Evolutionary conservation across 1,140 invertebrate species (phyloP).

Genomic region (Oncopodura yosiiana): DNA sequence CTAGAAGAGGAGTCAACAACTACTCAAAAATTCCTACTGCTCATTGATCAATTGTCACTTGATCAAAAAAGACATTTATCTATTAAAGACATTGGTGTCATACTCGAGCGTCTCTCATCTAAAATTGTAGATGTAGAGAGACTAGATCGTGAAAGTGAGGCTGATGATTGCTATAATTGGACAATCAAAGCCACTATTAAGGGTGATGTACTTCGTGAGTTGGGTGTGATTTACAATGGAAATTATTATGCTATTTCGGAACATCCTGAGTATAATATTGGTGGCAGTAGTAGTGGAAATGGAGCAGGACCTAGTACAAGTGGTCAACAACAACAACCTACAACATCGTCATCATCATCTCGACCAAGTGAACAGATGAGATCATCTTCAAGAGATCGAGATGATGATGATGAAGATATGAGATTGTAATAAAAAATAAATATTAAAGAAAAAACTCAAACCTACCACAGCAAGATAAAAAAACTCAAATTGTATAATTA

Average conservation of each 20-base stretch:
- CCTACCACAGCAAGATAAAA: no score
- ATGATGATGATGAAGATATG: constrained; percentile 30
- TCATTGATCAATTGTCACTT: constrained; percentile 82
- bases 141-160: constrained; percentile 77
- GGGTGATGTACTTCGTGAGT: constrained; percentile 74
- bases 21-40: constrained; percentile 78
- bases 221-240: constrained; percentile 88
- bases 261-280: constrained; percentile 82
- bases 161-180: constrained; percentile 87
- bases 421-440: constrained; percentile 27
- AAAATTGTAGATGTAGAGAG: constrained; percentile 88
- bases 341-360: constrained; percentile 16
- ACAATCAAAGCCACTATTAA: constrained; percentile 85
- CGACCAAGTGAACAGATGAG: constrained; percentile 20
- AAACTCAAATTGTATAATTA: no score
- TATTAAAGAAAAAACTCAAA: no score
- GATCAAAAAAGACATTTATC: constrained; percentile 82
- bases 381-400: no score
- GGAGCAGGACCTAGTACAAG: no score
- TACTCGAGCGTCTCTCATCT: constrained; percentile 77
- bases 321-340: no score
- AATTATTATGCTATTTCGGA: constrained; percentile 91
- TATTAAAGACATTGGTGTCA: constrained; percentile 90
- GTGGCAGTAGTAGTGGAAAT: no score
- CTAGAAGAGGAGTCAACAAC: constrained; percentile 79